These are phyloP conservation scores for Hydropsyche tenuis DNA, from an alignment of 1,140 invertebrate species.

Conservation along the genomic window DNA sequence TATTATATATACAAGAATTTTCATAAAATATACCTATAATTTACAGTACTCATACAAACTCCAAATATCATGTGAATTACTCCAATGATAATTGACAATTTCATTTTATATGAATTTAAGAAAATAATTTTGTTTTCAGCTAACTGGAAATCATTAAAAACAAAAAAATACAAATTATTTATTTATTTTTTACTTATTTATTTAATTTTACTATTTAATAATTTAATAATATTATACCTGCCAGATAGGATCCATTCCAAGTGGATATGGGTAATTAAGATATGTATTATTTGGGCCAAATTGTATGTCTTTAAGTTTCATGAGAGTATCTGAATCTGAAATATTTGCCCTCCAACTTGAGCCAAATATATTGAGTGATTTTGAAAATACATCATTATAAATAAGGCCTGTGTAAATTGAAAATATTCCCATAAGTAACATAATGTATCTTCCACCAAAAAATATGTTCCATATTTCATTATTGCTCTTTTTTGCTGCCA, in stretches of 20 bases:
- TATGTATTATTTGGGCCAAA: constrained; percentile 72
- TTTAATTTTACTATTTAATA: neutral
- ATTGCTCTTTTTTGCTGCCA: constrained; percentile 69
- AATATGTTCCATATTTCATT: constrained; percentile 96
- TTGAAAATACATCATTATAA: constrained; percentile 98
- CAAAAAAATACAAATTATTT: neutral
- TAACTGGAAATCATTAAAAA: constrained; percentile 60
- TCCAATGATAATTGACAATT: constrained; percentile 95
- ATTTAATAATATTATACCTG: constrained; percentile 67
- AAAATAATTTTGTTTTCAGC: constrained; percentile 96
- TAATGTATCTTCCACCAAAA: constrained; percentile 97
- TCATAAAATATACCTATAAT: constrained; percentile 79
- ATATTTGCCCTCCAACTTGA: constrained; percentile 73
- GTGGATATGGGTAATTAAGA: constrained; percentile 70
- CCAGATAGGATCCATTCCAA: constrained; percentile 91
- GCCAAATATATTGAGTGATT: constrained; percentile 94
- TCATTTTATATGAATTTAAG: constrained; percentile 99
- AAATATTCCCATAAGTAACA: constrained; percentile 96
- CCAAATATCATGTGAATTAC: constrained; percentile 98
- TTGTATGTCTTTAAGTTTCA: constrained; percentile 62
- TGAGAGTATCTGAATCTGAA: constrained; percentile 68
- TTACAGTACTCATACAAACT: constrained; percentile 85
- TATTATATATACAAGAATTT: too few relatives aligned
- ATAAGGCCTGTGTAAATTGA: constrained; percentile 97
- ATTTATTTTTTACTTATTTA: too few relatives aligned